Percentiles rank a stretch among this genome's conserved stretches.
phyloP scores from a whole-genome alignment of 2,888 invertebrate species.

The Hecatera dysodea region DNA sequence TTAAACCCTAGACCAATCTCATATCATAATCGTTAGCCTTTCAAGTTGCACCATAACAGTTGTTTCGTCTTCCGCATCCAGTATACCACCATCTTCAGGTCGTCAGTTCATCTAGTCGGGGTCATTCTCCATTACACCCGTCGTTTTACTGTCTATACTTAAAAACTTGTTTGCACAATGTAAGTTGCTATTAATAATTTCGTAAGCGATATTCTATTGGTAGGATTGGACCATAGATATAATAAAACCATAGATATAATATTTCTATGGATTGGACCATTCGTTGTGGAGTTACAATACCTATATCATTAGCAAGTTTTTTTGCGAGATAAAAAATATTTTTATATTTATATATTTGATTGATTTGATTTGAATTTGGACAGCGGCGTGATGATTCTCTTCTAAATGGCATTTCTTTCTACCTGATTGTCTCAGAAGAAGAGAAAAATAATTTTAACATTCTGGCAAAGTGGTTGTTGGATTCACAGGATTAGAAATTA shows the following conservation, averaged over 20 bases:
- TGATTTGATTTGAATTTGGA: neutral
- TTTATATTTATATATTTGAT: neutral
- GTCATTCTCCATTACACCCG: slow-evolving; percentile 28
- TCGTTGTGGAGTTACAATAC: neutral
- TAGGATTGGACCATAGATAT: slow-evolving; percentile 7
- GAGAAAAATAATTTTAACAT: neutral
- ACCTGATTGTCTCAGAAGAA: neutral
- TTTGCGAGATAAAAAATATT: neutral
- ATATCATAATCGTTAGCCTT: neutral
- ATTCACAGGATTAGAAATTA: neutral
- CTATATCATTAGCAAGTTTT: neutral
- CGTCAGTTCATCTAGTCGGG: slow-evolving; percentile 31
- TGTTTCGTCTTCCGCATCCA: slow-evolving; percentile 48
- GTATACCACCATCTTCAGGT: slow-evolving; percentile 42
- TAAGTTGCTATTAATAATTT: slow-evolving; percentile 33
- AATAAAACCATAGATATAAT: no score
- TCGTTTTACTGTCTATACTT: slow-evolving; percentile 2
- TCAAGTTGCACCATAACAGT: slow-evolving; percentile 30
- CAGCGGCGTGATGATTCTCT: neutral
- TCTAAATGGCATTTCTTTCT: neutral
- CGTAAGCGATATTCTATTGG: slow-evolving; percentile 9
- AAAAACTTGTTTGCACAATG: slow-evolving; percentile 29
- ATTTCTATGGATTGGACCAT: slow-evolving; percentile 8
- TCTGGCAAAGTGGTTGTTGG: no score
- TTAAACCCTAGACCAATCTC: neutral